These are phyloP conservation scores for Anabacerthia variegaticeps DNA, from an alignment of 2,797 vertebrate species.

Conservation along the genomic window DNA sequence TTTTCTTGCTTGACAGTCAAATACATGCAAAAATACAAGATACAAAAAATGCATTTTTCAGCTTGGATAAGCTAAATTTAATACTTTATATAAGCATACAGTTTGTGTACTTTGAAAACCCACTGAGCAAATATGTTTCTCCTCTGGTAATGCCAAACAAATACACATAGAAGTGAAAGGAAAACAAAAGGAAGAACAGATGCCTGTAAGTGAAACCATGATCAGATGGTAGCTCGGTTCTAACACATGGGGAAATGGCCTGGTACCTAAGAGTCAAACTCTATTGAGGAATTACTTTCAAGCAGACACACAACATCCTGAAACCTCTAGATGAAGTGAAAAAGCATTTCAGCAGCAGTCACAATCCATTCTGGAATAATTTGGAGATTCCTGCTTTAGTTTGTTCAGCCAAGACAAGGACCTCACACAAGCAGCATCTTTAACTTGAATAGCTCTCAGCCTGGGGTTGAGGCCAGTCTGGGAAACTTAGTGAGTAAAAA, in stretches of 20 bases:
- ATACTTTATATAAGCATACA: background rate
- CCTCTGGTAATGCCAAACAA: background rate
- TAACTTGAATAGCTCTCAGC: background rate
- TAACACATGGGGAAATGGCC: background rate
- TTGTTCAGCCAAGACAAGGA: background rate
- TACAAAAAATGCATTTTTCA: background rate
- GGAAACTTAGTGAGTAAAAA: background rate
- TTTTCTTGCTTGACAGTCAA: background rate
- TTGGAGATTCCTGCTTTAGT: background rate
- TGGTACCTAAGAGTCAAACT: background rate
- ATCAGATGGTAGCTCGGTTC: background rate
- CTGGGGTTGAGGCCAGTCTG: background rate
- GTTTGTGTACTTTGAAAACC: background rate
- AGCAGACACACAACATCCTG: background rate
- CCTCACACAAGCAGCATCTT: background rate
- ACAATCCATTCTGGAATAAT: background rate
- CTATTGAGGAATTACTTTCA: background rate
- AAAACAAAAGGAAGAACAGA: background rate
- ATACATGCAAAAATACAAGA: background rate
- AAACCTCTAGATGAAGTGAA: background rate
- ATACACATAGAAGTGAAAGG: background rate
- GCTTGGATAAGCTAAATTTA: conserved; percentile 10
- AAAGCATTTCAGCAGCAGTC: background rate
- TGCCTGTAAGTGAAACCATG: background rate
- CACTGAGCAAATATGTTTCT: background rate